Conservation (phyloP, 2,113 vertebrate species). For the Podocnemis expansa region DNA sequence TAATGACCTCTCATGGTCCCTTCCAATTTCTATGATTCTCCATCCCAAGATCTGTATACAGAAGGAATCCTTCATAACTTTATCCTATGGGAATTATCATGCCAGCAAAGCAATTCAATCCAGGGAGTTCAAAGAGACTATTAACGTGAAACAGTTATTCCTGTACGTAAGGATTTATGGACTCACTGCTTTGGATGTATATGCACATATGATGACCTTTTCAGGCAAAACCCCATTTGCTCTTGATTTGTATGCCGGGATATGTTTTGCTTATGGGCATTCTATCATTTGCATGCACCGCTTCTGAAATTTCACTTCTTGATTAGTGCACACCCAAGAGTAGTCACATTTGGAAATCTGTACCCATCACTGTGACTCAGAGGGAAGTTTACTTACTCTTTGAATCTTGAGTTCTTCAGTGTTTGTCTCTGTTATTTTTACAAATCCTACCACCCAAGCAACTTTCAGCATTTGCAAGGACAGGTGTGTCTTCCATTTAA, state of each 20-base stretch:
- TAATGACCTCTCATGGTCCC: too few species aligned
- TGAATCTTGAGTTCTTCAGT: background rate
- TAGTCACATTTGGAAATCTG: background rate
- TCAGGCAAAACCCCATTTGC: background rate
- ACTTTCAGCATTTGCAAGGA: background rate
- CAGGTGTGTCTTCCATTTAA: background rate
- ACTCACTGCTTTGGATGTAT: background rate
- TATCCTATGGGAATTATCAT: background rate
- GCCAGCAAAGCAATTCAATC: background rate
- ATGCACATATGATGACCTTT: fast-evolving
- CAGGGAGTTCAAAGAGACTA: background rate
- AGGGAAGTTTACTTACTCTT: fast-evolving
- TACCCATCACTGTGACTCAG: fast-evolving
- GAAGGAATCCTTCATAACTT: background rate
- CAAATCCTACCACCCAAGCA: background rate
- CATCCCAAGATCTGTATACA: background rate
- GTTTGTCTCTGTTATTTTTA: background rate
- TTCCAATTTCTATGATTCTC: too few species aligned
- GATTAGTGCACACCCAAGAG: background rate
- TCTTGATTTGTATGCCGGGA: background rate
- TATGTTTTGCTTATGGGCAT: background rate
- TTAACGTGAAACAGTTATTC: background rate
- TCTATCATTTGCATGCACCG: background rate
- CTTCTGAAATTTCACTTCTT: background rate
- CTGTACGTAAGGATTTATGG: background rate